Conservation (phyloP, 2,888 invertebrate species). For the Quadroppia sp. region DNA sequence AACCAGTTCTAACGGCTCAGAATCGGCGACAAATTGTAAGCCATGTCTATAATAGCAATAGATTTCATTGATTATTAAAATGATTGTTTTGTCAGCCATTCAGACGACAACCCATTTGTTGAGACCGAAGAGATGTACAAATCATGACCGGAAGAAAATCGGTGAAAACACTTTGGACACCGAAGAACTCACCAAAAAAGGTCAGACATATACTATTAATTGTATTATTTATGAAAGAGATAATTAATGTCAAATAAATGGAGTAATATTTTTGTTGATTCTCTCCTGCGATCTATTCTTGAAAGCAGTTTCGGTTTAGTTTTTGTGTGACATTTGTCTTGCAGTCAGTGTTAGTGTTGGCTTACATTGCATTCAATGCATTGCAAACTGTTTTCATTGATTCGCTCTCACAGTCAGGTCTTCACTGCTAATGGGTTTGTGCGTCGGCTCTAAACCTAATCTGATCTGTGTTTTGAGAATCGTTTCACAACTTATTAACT, state of each 20-base stretch:
- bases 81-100: neutral
- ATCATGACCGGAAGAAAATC: conserved; percentile 28
- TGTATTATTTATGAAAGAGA: neutral
- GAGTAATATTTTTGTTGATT: neutral
- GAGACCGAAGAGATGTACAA: conserved; percentile 14
- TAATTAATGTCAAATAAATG: neutral
- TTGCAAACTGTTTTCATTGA: neutral
- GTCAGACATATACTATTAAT: neutral
- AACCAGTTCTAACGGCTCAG: conserved; percentile 31
- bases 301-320: neutral
- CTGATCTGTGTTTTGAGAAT: neutral
- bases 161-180: conserved; percentile 14
- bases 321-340: conserved; percentile 19
- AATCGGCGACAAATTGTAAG: conserved; percentile 31
- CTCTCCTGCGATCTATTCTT: neutral
- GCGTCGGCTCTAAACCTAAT: conserved; percentile 20
- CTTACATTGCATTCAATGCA: neutral
- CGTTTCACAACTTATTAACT: neutral
- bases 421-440: neutral
- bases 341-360: neutral
- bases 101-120: conserved; percentile 8
- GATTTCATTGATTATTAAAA: neutral
- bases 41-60: neutral
- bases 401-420: neutral
- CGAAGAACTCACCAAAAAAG: conserved; percentile 23